Base-by-base conservation (phyloP, 2,113 vertebrate species). In the Scomber japonicus region DNA sequence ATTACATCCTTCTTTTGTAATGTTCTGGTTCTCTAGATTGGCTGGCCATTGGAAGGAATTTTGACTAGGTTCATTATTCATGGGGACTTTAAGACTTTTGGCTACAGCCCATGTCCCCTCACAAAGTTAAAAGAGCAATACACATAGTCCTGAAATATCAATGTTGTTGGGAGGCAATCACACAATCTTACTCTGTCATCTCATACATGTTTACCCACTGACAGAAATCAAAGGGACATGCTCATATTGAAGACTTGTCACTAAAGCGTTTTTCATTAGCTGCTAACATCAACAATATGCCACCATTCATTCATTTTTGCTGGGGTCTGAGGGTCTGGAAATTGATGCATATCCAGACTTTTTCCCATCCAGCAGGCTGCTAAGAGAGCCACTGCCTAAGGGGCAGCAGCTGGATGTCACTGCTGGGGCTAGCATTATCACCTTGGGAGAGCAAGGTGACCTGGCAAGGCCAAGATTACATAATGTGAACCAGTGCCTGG, bases 1-100 rank as follows among this genome's bases (percentile, higher is more conserved):
- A 59, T 66, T 53, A 19, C 13, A 45, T 62, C 46, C 48, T 46
- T 82, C 50, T 63, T 55, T 67, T 54, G 49, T 79, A 49, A 80
- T 71, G 80, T 59, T 27, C 27, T 59, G 67, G 24, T 24, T 24
- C 35, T 80, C 6, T 62, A 11, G 9, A 59, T 64, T 64, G 57
- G 51, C 35, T 75, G 72, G 48, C 56, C 64, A 77, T n/a, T 7
- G 56, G 6, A 31, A 51, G 75, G 17, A 56, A 44, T 71, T 71
- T 67, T 35, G 48, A 70, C 11, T 7, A 40, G 35, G 35, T 40
- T 35, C 5, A 27, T 27, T 27, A 27, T 21, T 3, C 9, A 19
- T 49, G 40, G 54, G 67, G 59, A 50, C 40, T 31, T 15, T 40
- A 49, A 62, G 59, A 50, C 40, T 31, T 15, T 40, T 75, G 48